These are phyloP conservation scores for Synanthedon formicaeformis DNA, from an alignment of 2,888 invertebrate species.

Conservation along the genomic window DNA sequence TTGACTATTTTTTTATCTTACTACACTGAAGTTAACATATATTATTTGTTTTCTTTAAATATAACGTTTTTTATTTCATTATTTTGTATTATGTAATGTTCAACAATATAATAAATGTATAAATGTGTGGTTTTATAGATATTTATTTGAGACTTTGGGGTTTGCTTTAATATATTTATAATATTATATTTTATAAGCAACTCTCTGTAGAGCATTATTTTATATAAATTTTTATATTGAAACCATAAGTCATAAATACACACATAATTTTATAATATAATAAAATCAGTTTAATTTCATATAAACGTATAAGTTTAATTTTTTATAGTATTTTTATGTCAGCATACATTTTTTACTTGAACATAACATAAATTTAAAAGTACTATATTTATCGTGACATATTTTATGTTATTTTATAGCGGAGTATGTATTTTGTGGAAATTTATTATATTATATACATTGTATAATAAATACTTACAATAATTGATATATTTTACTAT, in stretches of 20 bases:
- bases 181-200: slow-evolving; percentile 8
- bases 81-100: too few relatives aligned
- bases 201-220: background rate
- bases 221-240: too few relatives aligned
- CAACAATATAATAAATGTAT: too few relatives aligned
- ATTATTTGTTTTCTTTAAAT: too few relatives aligned
- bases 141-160: slow-evolving; percentile 47
- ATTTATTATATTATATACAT: background rate
- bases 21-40: too few relatives aligned
- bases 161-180: slow-evolving; percentile 48
- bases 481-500: background rate
- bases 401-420: background rate
- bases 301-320: too few relatives aligned
- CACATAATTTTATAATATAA: too few relatives aligned
- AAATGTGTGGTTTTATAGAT: slow-evolving; percentile 5
- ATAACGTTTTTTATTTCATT: too few relatives aligned
- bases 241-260: too few relatives aligned
- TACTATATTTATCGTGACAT: slow-evolving; percentile 1
- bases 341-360: background rate
- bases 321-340: slow-evolving; percentile 5
- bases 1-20: slow-evolving; percentile 8
- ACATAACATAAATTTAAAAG: slow-evolving; percentile 1
- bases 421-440: slow-evolving; percentile 19
- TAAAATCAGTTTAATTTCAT: too few relatives aligned
- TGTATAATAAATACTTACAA: too few relatives aligned